phyloP scores from a whole-genome alignment of 2,797 vertebrate species.

The Spea hammondii region DNA sequence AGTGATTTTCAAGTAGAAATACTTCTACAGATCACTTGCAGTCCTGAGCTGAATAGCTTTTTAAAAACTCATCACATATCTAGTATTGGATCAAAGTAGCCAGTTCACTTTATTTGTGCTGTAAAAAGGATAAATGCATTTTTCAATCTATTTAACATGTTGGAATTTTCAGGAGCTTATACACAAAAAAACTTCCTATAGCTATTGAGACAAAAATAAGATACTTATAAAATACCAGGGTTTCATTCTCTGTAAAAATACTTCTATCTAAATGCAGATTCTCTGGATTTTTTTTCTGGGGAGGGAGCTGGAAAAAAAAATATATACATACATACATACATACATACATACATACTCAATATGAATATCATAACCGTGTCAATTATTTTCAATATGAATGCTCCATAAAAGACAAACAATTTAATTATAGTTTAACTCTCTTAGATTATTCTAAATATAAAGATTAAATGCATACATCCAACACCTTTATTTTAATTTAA shows the following conservation, averaged over 20 bases:
- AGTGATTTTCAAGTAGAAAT: constrained; percentile 49
- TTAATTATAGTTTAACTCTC: no score
- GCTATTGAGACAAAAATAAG: constrained; percentile 45
- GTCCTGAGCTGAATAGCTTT: constrained; percentile 23
- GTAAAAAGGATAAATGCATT: constrained; percentile 42
- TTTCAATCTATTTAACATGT: constrained; percentile 48
- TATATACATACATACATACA: no score
- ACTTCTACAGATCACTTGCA: constrained; percentile 37
- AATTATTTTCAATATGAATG: no score
- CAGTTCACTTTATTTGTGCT: constrained; percentile 34
- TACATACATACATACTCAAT: no score
- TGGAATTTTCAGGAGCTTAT: constrained; percentile 49
- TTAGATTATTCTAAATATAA: no score
- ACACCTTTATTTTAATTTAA: no score
- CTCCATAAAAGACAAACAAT: no score
- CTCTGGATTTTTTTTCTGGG: neutral
- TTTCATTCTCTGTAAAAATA: constrained; percentile 57
- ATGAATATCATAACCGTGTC: no score
- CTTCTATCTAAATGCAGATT: constrained; percentile 68
- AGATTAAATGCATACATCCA: no score
- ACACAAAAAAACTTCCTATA: constrained; percentile 42
- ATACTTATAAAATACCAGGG: constrained; percentile 56
- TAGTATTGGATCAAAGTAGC: constrained; percentile 20
- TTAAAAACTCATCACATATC: constrained; percentile 39
- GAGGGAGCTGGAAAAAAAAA: no score